These are phyloP conservation scores for Trichogramma evanescens DNA, from an alignment of 2,888 invertebrate genomes.

Conservation along the genomic window DNA sequence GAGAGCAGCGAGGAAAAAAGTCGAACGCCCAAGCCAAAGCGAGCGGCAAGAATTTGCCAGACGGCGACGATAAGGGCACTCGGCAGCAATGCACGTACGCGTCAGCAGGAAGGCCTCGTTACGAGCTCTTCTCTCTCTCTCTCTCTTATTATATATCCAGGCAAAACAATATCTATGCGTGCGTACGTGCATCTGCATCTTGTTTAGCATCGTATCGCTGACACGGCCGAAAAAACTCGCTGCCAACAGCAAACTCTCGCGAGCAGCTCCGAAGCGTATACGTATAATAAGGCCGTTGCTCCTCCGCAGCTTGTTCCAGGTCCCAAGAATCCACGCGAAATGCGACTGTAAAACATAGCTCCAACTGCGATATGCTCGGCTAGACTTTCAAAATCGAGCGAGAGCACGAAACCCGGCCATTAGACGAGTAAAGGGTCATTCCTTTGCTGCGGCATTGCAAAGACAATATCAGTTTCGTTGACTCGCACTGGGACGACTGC, in stretches of 20 bases:
- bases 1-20: too few species aligned
- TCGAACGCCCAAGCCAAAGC: not conserved
- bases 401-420: too few species aligned
- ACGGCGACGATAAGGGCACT: constrained; percentile 36
- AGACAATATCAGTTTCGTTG: constrained; percentile 8
- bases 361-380: too few species aligned
- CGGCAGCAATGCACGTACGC: constrained; percentile 26
- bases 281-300: too few species aligned
- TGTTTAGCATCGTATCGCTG: too few species aligned
- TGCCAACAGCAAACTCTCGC: not conserved
- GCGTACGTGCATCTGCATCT: too few species aligned
- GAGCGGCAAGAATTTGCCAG: constrained; percentile 16
- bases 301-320: too few species aligned
- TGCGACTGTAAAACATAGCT: too few species aligned
- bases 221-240: too few species aligned
- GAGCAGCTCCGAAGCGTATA: not conserved
- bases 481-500: not conserved
- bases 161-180: too few species aligned
- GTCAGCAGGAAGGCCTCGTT: constrained; percentile 39
- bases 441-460: not conserved
- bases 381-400: too few species aligned
- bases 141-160: constrained; percentile 18
- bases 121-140: constrained; percentile 34
- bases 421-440: constrained; percentile 2
- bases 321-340: too few species aligned